Conservation (phyloP, 2,888 invertebrate genomes). For the Hemistola chrysoprasaria region DNA sequence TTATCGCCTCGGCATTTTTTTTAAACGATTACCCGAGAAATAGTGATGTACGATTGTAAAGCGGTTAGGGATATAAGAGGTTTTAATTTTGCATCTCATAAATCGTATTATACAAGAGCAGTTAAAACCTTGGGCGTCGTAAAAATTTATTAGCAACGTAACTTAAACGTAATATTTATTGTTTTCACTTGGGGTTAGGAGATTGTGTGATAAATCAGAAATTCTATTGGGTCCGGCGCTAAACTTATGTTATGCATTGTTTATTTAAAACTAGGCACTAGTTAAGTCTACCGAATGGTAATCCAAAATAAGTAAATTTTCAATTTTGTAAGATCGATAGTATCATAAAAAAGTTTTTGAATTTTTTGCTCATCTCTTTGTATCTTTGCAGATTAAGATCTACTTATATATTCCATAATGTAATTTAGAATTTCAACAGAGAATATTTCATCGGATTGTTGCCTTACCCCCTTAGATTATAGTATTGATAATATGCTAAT, state of each 20-base stretch:
- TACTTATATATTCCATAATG: slow-evolving; percentile 54
- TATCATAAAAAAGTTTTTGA: too few relatives aligned
- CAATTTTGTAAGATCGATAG: too few relatives aligned
- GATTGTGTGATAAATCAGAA: slow-evolving; percentile 34
- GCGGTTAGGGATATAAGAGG: slow-evolving; percentile 6
- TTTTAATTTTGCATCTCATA: slow-evolving; percentile 21
- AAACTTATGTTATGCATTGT: neutral
- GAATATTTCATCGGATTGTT: slow-evolving; percentile 71
- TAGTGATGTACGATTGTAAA: slow-evolving; percentile 20
- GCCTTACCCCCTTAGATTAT: slow-evolving; percentile 68
- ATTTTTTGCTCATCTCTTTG: neutral
- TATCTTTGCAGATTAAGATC: slow-evolving; percentile 40
- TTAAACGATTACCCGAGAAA: slow-evolving; percentile 20
- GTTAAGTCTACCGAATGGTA: too few relatives aligned
- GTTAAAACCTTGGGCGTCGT: slow-evolving; percentile 9
- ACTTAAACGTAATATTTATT: slow-evolving; percentile 14
- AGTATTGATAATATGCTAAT: slow-evolving; percentile 75
- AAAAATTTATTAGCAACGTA: slow-evolving; percentile 10
- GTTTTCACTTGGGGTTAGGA: slow-evolving; percentile 8
- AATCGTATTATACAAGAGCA: slow-evolving; percentile 11
- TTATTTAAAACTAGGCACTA: neutral
- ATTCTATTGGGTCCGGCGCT: neutral
- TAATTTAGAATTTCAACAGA: slow-evolving; percentile 66
- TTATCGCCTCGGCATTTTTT: slow-evolving; percentile 34
- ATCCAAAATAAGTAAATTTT: too few relatives aligned